Base-by-base conservation (phyloP, 2,113 vertebrate species). In the Oenanthe melanoleuca region DNA sequence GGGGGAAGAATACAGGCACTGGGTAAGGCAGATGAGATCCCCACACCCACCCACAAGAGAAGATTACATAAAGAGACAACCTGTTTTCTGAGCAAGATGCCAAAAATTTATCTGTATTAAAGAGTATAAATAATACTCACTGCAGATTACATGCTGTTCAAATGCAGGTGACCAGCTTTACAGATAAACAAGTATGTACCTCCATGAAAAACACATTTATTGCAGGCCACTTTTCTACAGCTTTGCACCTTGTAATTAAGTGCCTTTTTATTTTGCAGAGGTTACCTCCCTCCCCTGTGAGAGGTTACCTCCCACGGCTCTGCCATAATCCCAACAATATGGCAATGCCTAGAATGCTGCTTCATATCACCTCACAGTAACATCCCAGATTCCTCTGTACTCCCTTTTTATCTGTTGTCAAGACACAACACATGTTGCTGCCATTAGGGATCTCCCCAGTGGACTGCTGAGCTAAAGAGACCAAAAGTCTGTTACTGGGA, bases 31-130 rank as follows among this genome's bases (percentile, higher is more conserved):
- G 72, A 89, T 89, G 93, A 95, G 93, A 96, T 90, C 81, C 89
- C 87, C 78, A 94, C n/a, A 47, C 8, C 75, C 92, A 95, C 93
- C 67, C 93, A 95, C 87, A 56, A 89, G n/a, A 78, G 49, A 84
- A 80, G 49, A 92, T 95, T 96, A 96, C 72, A 86, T 94, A 95
- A 95, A 85, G 25, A 86, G 24, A 86, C 81, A 94, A 93, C 85
- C 73, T 95, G 86, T 84, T 95, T 95, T 94, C 63, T 61, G 38
- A 95, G 59, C 16, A 70, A 72, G 70, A 83, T 86, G 92, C 52
- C 85, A 91, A 93, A 86, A 95, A 37, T 5, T 17, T 92, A 34
- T 78, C 47, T 63, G 18, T 88, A 71, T 64, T 80, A 59, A 86
- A 55, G 45, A 80, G 26, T 52, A 70, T n/a, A 87, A 92, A 73